Conservation (phyloP, 2,888 invertebrate genomes). For the Drosophila pseudotalamancana region DNA sequence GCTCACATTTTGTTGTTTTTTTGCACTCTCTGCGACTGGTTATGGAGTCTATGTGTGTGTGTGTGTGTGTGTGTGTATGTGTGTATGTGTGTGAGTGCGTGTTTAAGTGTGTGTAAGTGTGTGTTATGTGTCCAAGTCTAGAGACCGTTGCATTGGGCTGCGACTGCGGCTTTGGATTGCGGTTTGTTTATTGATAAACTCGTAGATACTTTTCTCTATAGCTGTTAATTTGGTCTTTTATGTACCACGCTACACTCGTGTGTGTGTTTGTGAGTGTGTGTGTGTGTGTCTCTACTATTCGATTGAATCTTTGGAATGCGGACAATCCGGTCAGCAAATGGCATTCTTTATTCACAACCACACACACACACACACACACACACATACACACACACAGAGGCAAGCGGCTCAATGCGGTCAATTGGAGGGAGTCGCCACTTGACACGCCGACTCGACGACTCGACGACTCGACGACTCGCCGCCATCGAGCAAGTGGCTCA, state of each 20-base stretch:
- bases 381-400: conserved; percentile 42
- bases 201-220: conserved; percentile 69
- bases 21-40: conserved; percentile 60
- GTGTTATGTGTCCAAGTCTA: conserved; percentile 35
- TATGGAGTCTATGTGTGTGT: conserved; percentile 34
- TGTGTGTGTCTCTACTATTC: conserved; percentile 58
- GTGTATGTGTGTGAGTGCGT: background rate
- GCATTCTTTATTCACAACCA: conserved; percentile 76
- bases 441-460: conserved; percentile 51
- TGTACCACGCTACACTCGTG: conserved; percentile 40
- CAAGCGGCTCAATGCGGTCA: conserved; percentile 65
- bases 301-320: conserved; percentile 81
- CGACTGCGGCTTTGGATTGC: conserved; percentile 55
- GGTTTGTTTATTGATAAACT: conserved; percentile 77
- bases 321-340: conserved; percentile 82
- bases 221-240: conserved; percentile 79
- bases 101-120: conserved; percentile 1
- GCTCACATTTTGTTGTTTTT: conserved; percentile 33
- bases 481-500: background rate
- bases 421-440: conserved; percentile 64
- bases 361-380: conserved; percentile 38
- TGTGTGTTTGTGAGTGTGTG: conserved; percentile 23
- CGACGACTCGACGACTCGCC: no score
- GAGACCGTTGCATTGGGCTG: conserved; percentile 54
- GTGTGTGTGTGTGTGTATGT: conserved; percentile 3